Evolutionary conservation across 2,888 invertebrate species (phyloP).

Genomic region (Seira sanloemensis): DNA sequence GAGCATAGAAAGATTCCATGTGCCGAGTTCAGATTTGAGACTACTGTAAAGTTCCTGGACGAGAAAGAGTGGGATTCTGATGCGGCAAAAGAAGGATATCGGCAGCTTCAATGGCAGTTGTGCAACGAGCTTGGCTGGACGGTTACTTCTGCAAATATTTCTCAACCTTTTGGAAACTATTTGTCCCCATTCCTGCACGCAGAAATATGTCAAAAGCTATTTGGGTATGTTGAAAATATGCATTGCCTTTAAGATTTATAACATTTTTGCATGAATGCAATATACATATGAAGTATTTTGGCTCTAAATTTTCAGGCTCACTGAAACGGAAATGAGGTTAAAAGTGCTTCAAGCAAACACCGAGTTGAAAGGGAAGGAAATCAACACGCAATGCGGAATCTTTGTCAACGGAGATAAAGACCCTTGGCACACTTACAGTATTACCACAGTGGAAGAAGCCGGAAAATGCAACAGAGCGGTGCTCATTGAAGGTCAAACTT

Average conservation of each 20-base stretch:
- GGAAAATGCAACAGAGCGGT: conserved; percentile 53
- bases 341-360: conserved; percentile 44
- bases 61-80: conserved; percentile 44
- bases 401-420: conserved; percentile 55
- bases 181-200: conserved; percentile 45
- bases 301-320: too few species aligned
- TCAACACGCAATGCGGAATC: conserved; percentile 49
- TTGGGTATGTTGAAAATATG: conserved; percentile 33
- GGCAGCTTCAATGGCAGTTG: conserved; percentile 55
- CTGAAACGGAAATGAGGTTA: conserved; percentile 52
- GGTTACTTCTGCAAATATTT: conserved; percentile 41
- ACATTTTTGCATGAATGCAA: too few species aligned
- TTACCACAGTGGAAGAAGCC: conserved; percentile 41
- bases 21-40: conserved; percentile 55
- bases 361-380: conserved; percentile 41
- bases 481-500: conserved; percentile 42
- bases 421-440: conserved; percentile 42
- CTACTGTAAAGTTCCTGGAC: conserved; percentile 31
- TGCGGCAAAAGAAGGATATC: conserved; percentile 45
- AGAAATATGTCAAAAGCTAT: conserved; percentile 52
- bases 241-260: too few species aligned
- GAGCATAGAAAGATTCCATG: conserved; percentile 38
- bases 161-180: conserved; percentile 52
- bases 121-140: conserved; percentile 62
- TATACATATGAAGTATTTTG: too few species aligned